Conservation (phyloP, 2,888 invertebrate species). For the Nyleta sp. region DNA sequence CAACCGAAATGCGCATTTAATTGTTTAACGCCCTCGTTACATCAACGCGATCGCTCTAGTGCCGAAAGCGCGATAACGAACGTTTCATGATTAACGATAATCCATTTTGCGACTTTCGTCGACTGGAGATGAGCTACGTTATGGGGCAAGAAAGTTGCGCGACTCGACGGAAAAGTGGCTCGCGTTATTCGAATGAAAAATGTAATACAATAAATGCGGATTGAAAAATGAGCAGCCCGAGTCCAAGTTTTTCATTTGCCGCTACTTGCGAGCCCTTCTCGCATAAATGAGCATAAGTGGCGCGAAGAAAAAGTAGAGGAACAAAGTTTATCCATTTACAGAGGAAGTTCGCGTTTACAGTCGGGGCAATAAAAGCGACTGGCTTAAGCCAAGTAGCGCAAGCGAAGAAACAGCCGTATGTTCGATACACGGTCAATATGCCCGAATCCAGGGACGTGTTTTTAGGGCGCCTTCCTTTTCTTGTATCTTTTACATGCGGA, state of each 20-base stretch:
- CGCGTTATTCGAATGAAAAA: conserved; percentile 27
- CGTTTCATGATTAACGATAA: too few relatives aligned
- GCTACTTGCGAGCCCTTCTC: conserved; percentile 23
- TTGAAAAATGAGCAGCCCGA: conserved; percentile 34
- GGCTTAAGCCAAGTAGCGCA: conserved; percentile 37
- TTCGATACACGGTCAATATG: conserved; percentile 53
- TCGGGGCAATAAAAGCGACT: conserved; percentile 40
- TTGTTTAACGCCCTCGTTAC: too few relatives aligned
- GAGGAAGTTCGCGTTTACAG: conserved; percentile 53
- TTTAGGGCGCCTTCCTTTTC: neutral
- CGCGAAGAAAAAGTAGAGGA: conserved; percentile 42
- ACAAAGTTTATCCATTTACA: conserved; percentile 57
- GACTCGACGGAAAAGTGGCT: neutral
- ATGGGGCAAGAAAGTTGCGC: neutral
- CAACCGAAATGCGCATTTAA: too few relatives aligned
- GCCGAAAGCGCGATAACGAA: too few relatives aligned
- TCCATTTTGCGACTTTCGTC: too few relatives aligned
- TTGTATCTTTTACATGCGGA: neutral
- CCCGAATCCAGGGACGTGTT: conserved; percentile 12
- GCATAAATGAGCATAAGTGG: conserved; percentile 44
- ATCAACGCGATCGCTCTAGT: too few relatives aligned
- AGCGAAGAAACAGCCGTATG: conserved; percentile 35
- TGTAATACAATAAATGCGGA: conserved; percentile 30
- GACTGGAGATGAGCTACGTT: too few relatives aligned
- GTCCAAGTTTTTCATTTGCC: conserved; percentile 39